Percentiles rank a stretch among this genome's conserved stretches.
These are phyloP conservation scores for Eremobia ochroleuca DNA, from an alignment of 2,888 invertebrate species.

Conservation along the genomic window DNA sequence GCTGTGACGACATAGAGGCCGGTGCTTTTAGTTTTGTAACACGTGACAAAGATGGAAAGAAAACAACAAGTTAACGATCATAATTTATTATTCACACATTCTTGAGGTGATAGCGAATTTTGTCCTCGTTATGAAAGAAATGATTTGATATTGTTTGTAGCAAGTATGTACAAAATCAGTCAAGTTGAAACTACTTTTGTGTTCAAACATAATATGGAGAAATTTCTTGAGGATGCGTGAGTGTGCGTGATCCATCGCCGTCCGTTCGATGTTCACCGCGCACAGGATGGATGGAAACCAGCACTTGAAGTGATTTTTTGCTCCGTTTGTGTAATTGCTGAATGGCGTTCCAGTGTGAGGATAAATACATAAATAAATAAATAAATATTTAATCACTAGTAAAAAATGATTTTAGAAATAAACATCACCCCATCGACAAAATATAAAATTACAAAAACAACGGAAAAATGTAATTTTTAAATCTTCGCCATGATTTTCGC, in stretches of 20 bases:
- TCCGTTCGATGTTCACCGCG: too few relatives aligned
- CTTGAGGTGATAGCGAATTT: not conserved
- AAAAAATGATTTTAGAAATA: too few relatives aligned
- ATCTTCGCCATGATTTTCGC: not conserved
- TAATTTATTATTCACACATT: conserved; percentile 32
- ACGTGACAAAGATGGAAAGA: conserved; percentile 1
- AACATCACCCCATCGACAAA: not conserved
- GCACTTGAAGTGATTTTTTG: too few relatives aligned
- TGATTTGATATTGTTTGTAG: not conserved
- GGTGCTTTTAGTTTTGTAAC: not conserved
- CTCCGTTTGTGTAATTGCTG: too few relatives aligned
- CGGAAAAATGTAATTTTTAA: not conserved
- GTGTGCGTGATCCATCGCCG: too few relatives aligned
- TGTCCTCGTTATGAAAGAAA: not conserved
- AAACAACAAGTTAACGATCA: conserved; percentile 15
- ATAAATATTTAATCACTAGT: too few relatives aligned
- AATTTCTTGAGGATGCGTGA: too few relatives aligned
- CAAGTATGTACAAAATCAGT: not conserved
- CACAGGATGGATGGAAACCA: too few relatives aligned
- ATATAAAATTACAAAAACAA: not conserved
- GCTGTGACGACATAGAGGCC: conserved; percentile 7
- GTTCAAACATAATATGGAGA: not conserved
- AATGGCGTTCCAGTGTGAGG: too few relatives aligned
- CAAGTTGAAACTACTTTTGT: not conserved
- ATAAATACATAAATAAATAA: too few relatives aligned